These are phyloP conservation scores for Oligia fasciuncula DNA, from an alignment of 2,888 invertebrate genomes.

Conservation along the genomic window DNA sequence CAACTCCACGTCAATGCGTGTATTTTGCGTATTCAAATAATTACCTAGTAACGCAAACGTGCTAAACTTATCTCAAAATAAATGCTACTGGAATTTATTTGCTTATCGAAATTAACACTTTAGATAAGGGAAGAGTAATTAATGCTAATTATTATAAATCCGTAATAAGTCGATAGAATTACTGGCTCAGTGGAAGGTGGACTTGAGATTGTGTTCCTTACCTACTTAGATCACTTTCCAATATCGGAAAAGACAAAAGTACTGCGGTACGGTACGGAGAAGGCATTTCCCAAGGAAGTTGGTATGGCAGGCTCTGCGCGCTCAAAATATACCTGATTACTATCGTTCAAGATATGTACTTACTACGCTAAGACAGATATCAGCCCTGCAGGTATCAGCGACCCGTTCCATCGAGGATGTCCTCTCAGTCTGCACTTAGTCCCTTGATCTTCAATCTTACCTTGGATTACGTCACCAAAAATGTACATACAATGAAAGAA, in stretches of 20 bases:
- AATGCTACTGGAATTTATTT: conserved; percentile 31
- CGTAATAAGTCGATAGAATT: conserved; percentile 1
- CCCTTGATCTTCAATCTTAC: neutral
- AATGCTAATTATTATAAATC: conserved; percentile 28
- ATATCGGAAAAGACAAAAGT: too few relatives aligned
- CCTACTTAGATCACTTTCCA: too few relatives aligned
- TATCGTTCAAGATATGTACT: neutral
- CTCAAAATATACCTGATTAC: neutral
- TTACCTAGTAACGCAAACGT: neutral
- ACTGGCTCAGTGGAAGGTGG: neutral
- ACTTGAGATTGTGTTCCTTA: neutral
- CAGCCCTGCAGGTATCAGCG: neutral
- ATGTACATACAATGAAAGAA: neutral
- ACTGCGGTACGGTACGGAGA: too few relatives aligned
- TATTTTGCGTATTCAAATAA: neutral
- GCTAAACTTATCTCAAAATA: neutral
- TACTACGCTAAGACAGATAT: neutral
- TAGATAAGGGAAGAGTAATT: conserved; percentile 28
- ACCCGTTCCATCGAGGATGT: neutral
- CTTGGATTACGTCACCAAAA: neutral
- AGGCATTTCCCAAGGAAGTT: neutral
- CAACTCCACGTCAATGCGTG: neutral
- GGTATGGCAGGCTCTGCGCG: neutral
- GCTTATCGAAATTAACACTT: conserved; percentile 21
- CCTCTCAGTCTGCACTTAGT: neutral